phyloP scores from a whole-genome alignment of 2,113 vertebrate genomes.

The Sceloporus tristichus region DNA sequence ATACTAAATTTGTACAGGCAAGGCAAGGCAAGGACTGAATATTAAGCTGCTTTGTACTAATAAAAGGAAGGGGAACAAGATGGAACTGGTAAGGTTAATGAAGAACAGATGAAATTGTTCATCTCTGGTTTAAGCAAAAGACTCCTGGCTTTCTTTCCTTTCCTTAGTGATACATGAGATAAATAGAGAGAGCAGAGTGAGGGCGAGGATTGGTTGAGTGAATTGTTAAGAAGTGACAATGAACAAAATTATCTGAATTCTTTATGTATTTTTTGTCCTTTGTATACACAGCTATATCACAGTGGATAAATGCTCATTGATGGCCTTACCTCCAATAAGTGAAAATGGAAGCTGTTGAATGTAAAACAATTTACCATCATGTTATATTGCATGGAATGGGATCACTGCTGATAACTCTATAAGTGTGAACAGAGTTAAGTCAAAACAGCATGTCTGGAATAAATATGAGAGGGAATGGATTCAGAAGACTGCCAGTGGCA shows the following conservation, averaged over 20 bases:
- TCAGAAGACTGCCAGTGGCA: not conserved
- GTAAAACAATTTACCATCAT: not conserved
- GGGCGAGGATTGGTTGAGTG: not conserved
- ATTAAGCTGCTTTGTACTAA: not conserved
- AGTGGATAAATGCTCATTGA: no score
- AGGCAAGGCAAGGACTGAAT: not conserved
- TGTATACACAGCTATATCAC: not conserved
- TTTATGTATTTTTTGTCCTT: no score
- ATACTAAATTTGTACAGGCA: not conserved
- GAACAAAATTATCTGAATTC: not conserved
- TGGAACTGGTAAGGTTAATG: not conserved
- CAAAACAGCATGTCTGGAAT: slow-evolving; percentile 22
- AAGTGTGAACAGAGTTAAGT: not conserved
- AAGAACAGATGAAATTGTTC: not conserved
- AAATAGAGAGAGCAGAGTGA: not conserved
- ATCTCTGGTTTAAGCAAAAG: not conserved
- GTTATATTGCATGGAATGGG: not conserved
- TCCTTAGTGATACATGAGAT: not conserved
- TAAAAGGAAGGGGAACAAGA: not conserved
- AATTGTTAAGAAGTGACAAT: not conserved
- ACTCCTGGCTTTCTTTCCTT: not conserved
- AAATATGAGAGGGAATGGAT: not conserved
- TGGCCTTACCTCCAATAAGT: not conserved
- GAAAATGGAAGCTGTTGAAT: not conserved
- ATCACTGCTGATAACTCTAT: not conserved